phyloP scores from a whole-genome alignment of 2,888 invertebrate genomes.

The Hecatera dysodea region DNA sequence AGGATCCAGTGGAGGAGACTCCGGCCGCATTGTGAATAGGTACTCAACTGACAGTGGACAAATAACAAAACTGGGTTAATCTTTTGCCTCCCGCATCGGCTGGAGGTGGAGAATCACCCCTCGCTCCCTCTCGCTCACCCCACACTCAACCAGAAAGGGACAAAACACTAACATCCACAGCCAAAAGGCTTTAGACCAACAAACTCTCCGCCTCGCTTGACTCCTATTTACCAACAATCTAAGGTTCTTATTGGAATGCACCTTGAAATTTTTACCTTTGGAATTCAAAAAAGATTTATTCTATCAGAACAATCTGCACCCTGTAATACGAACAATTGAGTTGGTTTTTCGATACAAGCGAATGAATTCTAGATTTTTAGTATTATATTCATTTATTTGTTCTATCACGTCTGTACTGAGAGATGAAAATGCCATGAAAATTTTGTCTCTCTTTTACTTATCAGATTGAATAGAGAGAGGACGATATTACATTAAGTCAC shows the following conservation, averaged over 20 bases:
- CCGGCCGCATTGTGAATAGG: constrained; percentile 89
- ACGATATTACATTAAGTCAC: constrained; percentile 85
- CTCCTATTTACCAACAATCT: constrained; percentile 70
- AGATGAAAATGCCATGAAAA: constrained; percentile 89
- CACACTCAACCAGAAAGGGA: constrained; percentile 83
- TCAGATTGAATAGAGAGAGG: constrained; percentile 79
- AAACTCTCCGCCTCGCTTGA: constrained; percentile 60
- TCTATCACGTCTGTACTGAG: constrained; percentile 87
- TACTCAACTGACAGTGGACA: constrained; percentile 91
- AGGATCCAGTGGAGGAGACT: constrained; percentile 86
- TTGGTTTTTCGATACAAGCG: constrained; percentile 74
- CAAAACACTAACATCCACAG: constrained; percentile 69
- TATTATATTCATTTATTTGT: constrained; percentile 90
- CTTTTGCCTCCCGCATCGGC: constrained; percentile 88
- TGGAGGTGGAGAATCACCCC: constrained; percentile 87
- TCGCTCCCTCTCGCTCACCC: constrained; percentile 78
- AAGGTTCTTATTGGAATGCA: constrained; percentile 74
- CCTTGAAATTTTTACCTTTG: constrained; percentile 82
- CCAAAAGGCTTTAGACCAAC: constrained; percentile 76
- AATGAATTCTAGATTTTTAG: constrained; percentile 85
- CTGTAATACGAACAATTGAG: constrained; percentile 77
- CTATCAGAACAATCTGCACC: constrained; percentile 81
- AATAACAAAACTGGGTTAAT: constrained; percentile 91
- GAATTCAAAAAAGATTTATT: constrained; percentile 87
- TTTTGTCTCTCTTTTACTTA: constrained; percentile 81